phyloP scores from a whole-genome alignment of 2,113 vertebrate species.

The Hydrolagus affinis region DNA sequence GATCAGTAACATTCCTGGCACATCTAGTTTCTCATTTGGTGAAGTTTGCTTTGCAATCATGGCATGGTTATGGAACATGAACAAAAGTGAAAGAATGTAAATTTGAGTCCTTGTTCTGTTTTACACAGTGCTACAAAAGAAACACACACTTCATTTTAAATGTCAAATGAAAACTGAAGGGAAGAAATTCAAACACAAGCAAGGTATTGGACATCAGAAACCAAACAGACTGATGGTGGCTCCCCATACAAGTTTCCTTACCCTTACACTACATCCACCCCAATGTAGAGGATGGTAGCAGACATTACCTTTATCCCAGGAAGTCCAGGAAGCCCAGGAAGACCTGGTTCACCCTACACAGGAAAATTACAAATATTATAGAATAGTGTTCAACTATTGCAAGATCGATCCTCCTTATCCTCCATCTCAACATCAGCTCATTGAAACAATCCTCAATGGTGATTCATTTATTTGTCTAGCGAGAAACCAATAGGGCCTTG shows the following conservation, averaged over 20 bases:
- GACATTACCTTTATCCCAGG: constrained; percentile 98
- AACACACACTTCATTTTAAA: not conserved
- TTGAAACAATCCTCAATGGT: not conserved
- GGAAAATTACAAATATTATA: constrained; percentile 89
- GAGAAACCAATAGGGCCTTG: not conserved
- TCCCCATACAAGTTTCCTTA: not conserved
- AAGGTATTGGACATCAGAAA: not conserved
- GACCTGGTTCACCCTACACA: constrained; percentile 97
- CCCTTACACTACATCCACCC: constrained; percentile 27
- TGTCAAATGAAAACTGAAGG: not conserved
- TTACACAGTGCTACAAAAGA: not conserved
- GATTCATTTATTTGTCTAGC: not conserved
- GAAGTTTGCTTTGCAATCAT: not conserved
- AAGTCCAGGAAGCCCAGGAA: constrained; percentile 98
- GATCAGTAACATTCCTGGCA: not conserved
- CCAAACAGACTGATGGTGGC: constrained; percentile 3
- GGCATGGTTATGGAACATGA: not conserved
- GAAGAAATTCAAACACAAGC: not conserved
- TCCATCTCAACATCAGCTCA: constrained; percentile 11
- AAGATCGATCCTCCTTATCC: constrained; percentile 1
- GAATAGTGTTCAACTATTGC: constrained; percentile 43
- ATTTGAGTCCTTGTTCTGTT: not conserved
- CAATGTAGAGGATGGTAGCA: constrained; percentile 36
- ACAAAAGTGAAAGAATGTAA: not conserved
- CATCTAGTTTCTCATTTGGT: not conserved